Evolutionary conservation across 2,888 invertebrate species (phyloP).

Genomic region (Ophioninae sp.): DNA sequence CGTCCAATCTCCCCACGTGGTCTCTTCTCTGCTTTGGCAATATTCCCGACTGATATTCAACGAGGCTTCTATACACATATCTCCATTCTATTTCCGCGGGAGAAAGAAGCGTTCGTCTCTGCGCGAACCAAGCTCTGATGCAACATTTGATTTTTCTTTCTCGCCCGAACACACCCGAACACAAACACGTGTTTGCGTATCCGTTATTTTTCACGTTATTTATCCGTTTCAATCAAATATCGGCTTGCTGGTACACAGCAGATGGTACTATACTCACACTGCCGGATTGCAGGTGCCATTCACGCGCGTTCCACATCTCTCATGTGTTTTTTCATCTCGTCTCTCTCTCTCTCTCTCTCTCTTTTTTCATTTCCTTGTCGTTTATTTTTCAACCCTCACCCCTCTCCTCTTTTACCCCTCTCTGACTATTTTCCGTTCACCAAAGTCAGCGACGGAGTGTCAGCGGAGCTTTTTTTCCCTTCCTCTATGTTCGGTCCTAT

Average conservation of each 20-base stretch:
- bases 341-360: constrained; percentile 44
- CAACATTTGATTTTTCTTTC: constrained; percentile 40
- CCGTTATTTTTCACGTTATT: constrained; percentile 43
- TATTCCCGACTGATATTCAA: constrained; percentile 14
- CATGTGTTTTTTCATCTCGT: constrained; percentile 40
- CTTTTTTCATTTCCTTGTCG: constrained; percentile 7
- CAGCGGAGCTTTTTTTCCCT: constrained; percentile 1
- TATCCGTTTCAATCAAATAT: constrained; percentile 62
- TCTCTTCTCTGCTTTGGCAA: constrained; percentile 16
- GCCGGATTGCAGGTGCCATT: constrained; percentile 64
- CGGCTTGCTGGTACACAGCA: constrained; percentile 51
- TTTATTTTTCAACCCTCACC: constrained; percentile 8
- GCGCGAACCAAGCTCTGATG: constrained; percentile 2
- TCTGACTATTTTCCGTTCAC: constrained; percentile 7
- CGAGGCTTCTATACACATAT: constrained; percentile 19
- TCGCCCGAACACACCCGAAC: background rate
- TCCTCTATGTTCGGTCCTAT: constrained; percentile 3
- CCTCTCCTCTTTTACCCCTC: background rate
- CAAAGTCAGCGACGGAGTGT: background rate
- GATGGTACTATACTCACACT: constrained; percentile 49
- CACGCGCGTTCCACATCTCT: constrained; percentile 51
- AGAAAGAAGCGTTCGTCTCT: constrained; percentile 17
- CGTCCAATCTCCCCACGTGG: background rate
- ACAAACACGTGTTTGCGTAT: background rate
- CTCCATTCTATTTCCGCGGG: constrained; percentile 40